Conservation (phyloP, 2,888 invertebrate genomes). For the Subacronicta megacephala region DNA sequence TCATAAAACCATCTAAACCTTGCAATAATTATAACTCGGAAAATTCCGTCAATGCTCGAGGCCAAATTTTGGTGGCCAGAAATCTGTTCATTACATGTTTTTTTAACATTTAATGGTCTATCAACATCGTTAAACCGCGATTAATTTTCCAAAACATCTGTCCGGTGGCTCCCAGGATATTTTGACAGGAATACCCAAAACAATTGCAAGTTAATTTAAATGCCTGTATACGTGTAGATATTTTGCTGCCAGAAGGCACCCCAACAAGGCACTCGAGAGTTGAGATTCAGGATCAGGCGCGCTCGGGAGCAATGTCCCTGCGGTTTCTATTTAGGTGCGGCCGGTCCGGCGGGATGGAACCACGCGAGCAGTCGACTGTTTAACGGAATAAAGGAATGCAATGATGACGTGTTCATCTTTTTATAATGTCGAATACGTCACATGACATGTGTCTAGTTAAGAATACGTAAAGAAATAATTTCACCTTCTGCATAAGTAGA, state of each 20-base stretch:
- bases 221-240: constrained; percentile 39
- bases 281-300: constrained; percentile 80
- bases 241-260: constrained; percentile 66
- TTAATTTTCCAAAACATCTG: constrained; percentile 53
- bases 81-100: constrained; percentile 60
- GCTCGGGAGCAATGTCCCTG: constrained; percentile 88
- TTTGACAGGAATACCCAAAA: constrained; percentile 35
- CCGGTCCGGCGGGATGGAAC: constrained; percentile 84
- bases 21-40: constrained; percentile 62
- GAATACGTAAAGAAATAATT: constrained; percentile 15
- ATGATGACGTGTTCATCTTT: constrained; percentile 68
- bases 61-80: constrained; percentile 61
- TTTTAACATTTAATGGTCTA: constrained; percentile 53
- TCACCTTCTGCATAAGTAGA: constrained; percentile 20
- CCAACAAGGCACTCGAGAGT: constrained; percentile 82
- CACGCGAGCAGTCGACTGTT: constrained; percentile 83
- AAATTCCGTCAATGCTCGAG: constrained; percentile 70
- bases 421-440: constrained; percentile 52
- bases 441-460: constrained; percentile 26
- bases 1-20: constrained; percentile 41
- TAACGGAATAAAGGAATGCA: constrained; percentile 83
- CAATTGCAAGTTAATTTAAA: constrained; percentile 22
- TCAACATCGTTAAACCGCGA: constrained; percentile 60
- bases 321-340: constrained; percentile 89
- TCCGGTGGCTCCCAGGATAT: constrained; percentile 26